phyloP scores from a whole-genome alignment of 2,888 invertebrate genomes.

The Drosophila mulleri region DNA sequence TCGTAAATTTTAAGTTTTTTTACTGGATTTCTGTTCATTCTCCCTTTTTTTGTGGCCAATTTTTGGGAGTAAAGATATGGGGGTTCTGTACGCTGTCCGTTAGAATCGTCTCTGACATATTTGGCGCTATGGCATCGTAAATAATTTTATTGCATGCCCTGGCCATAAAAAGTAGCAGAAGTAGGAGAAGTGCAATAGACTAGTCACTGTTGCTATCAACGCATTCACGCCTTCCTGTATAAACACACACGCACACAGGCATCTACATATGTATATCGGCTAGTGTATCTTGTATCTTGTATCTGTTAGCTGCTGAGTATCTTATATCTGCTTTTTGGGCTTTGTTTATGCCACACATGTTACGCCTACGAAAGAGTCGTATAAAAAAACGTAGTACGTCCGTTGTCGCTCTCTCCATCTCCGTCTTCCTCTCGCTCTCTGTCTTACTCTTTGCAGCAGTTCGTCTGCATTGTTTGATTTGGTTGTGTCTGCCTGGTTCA shows the following conservation, averaged over 20 bases:
- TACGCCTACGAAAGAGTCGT: constrained; percentile 73
- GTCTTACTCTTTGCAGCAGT: constrained; percentile 9
- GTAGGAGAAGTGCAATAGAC: constrained; percentile 65
- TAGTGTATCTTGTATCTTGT: constrained; percentile 33
- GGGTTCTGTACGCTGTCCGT: constrained; percentile 34
- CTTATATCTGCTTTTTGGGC: constrained; percentile 38
- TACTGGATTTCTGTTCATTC: constrained; percentile 6
- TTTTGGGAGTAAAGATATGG: background rate
- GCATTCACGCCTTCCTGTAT: constrained; percentile 72
- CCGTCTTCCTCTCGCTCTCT: constrained; percentile 7
- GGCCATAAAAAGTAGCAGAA: constrained; percentile 39
- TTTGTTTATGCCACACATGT: constrained; percentile 79
- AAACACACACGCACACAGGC: background rate
- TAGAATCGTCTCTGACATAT: constrained; percentile 57
- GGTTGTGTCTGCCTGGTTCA: constrained; percentile 12
- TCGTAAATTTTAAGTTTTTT: constrained; percentile 22
- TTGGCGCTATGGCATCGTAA: constrained; percentile 74
- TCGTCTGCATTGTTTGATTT: constrained; percentile 42
- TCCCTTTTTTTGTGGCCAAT: constrained; percentile 15
- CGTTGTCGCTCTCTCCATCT: constrained; percentile 30
- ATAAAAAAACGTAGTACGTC: constrained; percentile 57
- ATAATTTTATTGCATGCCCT: constrained; percentile 72
- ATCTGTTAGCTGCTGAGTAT: constrained; percentile 23
- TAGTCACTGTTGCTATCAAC: constrained; percentile 65
- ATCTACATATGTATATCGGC: constrained; percentile 16